Base-by-base conservation (phyloP, 2,113 vertebrate genomes). In the Misgurnus anguillicaudatus region DNA sequence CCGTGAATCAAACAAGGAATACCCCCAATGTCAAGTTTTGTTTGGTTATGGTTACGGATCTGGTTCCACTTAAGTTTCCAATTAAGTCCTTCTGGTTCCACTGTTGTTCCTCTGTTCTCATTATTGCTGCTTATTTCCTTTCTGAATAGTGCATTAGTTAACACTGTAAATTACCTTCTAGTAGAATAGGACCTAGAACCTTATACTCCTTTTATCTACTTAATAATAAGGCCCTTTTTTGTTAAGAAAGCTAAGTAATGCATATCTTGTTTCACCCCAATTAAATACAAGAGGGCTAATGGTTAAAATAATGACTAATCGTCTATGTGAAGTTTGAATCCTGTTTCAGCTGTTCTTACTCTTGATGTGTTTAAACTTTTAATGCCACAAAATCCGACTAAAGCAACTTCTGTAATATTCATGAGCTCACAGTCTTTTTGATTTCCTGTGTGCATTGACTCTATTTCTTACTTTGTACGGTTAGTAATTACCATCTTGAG, bases 161-260 rank as follows among this genome's bases (percentile, higher is more conserved):
- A 42, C 69, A 67, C 58, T 0, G 39, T 42, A 6, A 72, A 60
- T 16, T 3, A 19, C 53, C 70, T 72, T 72, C 39, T 85, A 73
- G 82, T 65, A 79, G 81, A 45, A 21, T 42, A 58, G 57, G 51
- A 63, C 57, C 53, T 65, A 71, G 79, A 82, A 84, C 89, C 86
- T 63, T 79, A 39, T 82, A 72, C 75, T 69, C 47, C 76, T 80
- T 79, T 24, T 70, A 77, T 77, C n/a, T 61, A 36, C 6, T 38
- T 64, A 84, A 74, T 79, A 83, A 86, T 87, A 79, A 72, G 81
- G 21, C 11, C 79, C 81, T 85, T 83, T 84, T 85, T 85, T 88
- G 87, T 87, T 86, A 83, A 82, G 85, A 84, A 88, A 83, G 82
- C 86, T 86, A 90, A 91, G 84, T 85, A 1, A 72, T 86, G 81